Base-by-base conservation (phyloP, 2,797 vertebrate species). In the Enteromius afrohamiltoni region DNA sequence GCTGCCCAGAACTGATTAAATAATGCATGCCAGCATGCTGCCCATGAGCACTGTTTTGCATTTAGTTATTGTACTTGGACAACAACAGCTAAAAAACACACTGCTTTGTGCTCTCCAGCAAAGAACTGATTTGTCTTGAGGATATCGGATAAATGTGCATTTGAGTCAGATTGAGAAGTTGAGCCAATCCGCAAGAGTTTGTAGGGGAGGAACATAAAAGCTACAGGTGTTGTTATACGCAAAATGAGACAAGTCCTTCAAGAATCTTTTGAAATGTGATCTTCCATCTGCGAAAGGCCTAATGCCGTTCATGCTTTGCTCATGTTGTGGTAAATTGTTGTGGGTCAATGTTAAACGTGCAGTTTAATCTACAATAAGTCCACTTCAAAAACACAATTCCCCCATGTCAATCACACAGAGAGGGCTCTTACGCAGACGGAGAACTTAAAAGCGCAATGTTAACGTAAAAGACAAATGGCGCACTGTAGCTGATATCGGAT, bases 341-440 rank as follows among this genome's bases (percentile, higher is more conserved):
- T 85, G 82, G 91, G 91, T 91, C 62, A 83, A n/a, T 89, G 90
- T 92, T 89, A 91, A 92, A 92, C 90, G 89, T 67, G 88, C 87
- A 80, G 91, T 89, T 76, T 92, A 93, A 94, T 93, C 94, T 90
- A 91, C 89, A 90, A 89, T 94, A 94, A 95, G 92, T 91, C 91
- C 90, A 87, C 90, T 93, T 90, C 90, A 94, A 87, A 94, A 90
- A 89, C 86, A 73, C 37, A 11, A 87, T 89, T 92, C 87, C 84
- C 91, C 90, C 88, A 89, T 90, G 92, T 92, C 81, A 60, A 7
- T 80, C 23, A 47, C 77, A 45, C 64, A 51, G 26, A 83, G 65
- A n/a, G 78, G 84, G 84, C 69, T 53, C n/a, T 40, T 82, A 67
- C 47, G 53, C 64, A 77, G 78, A 71, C 21, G 79, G 75, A 67